A percentile compares a stretch with the other conserved stretches of the same genome.
Conservation (phyloP, 2,888 invertebrate species). For the Brachypterus glaber region DNA sequence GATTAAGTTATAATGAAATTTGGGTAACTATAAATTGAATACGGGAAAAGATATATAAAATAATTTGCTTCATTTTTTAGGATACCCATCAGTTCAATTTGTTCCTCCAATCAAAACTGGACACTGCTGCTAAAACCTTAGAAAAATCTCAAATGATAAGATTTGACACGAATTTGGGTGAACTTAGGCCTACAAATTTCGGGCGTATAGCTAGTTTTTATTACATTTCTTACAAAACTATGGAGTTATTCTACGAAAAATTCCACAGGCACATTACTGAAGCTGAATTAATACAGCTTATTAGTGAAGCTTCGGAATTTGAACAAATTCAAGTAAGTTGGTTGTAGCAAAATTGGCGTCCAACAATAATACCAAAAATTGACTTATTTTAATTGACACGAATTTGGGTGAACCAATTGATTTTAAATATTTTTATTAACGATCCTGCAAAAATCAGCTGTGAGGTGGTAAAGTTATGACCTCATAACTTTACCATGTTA, state of each 20-base stretch:
- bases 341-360: no score
- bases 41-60: conserved; percentile 2
- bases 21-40: conserved; percentile 45
- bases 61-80: conserved; percentile 21
- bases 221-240: conserved; percentile 93
- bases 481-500: no score
- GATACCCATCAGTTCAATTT: conserved; percentile 72
- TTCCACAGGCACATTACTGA: conserved; percentile 76
- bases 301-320: conserved; percentile 90
- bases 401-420: no score
- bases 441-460: no score
- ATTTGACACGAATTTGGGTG: conserved; percentile 75
- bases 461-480: no score
- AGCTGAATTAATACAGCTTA: conserved; percentile 77
- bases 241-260: conserved; percentile 83
- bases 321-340: conserved; percentile 66
- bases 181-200: conserved; percentile 72
- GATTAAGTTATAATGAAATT: conserved; percentile 49
- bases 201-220: conserved; percentile 96
- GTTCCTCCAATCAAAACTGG: conserved; percentile 69
- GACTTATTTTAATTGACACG: no score
- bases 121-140: conserved; percentile 69
- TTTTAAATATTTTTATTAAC: no score
- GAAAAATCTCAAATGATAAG: conserved; percentile 93
- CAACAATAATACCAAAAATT: no score